Base-by-base conservation (phyloP, 1,140 invertebrate genomes). In the Bombus pyrosoma region DNA sequence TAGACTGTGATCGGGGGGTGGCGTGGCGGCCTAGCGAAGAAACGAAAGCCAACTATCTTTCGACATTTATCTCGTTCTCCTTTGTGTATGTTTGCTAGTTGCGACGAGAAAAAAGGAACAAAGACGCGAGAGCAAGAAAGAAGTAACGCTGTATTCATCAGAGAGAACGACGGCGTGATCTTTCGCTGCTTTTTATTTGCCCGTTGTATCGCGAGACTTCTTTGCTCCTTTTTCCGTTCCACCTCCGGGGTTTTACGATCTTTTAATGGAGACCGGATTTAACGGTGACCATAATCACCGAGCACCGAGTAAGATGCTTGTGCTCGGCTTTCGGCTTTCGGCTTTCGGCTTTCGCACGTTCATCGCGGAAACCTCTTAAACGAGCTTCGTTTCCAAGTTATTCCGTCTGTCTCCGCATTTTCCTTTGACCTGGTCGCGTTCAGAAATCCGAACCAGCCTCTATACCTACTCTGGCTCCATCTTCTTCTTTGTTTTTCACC, bases 181-280 rank as follows among this genome's bases (percentile, higher is more conserved):
- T 71, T 59, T 76, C 77, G 34, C 37, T 43, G 73, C 53, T 81
- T 81, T 89, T 90, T 87, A 84, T 89, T 87, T 37, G 32, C 9
- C 74, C 73, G 47, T 74, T 53, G 62, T 71, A 57, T 72, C 69
- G 81, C 37, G 32, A 41, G 68, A n/a, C 68, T 82, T 86, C 47
- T 87, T 89, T 79, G 78, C 72, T 75, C 82, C 80, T 66, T 57
- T 37, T 75, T 79, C 66, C 32, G 64, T 73, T 64, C 41, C 64
- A 47, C 18, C 47, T 34, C 68, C 81, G 81, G 18, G 80, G 86
- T 91, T 92, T 92, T 89, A 93, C 88, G 91, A 92, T 62, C 86
- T 91, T 93, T 93, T 93, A 91, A 92, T 91, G 91, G 89, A 85
- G 87, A 86, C 74, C 75, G 85, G 90, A 90, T 91, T 92, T 91